phyloP scores from a whole-genome alignment of 2,113 vertebrate species.

The Limanda limanda region DNA sequence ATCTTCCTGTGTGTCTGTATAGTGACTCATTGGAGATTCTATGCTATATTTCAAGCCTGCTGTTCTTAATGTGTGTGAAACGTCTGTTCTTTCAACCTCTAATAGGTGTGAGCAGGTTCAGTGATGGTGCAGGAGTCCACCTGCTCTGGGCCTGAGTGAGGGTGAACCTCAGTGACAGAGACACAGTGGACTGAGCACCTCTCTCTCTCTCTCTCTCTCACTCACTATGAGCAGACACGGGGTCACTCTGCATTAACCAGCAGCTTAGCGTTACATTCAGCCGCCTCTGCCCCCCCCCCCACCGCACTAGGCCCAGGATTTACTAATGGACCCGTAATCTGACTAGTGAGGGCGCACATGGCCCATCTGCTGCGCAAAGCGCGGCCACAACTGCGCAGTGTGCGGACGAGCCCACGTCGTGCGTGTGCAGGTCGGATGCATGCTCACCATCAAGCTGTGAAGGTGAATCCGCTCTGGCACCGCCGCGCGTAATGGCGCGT shows the following conservation, averaged over 20 bases:
- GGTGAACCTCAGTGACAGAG: not conserved
- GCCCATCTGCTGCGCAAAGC: conserved; percentile 83
- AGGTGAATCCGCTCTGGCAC: conserved; percentile 28
- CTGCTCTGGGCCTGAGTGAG: conserved; percentile 1
- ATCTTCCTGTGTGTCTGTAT: not conserved
- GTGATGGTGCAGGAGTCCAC: not conserved
- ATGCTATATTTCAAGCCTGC: too few species aligned
- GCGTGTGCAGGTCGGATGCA: conserved; percentile 29
- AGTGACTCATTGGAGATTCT: too few species aligned
- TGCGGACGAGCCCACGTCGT: conserved; percentile 13
- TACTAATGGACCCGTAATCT: conserved; percentile 85
- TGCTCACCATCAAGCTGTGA: conserved; percentile 73
- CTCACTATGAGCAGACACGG: conserved; percentile 14
- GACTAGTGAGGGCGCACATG: conserved; percentile 66
- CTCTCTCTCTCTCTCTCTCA: not conserved
- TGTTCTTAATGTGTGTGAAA: not conserved
- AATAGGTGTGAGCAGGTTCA: not conserved
- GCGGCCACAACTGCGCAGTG: not conserved
- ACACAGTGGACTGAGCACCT: not conserved
- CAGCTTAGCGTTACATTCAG: conserved; percentile 52
- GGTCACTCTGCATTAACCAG: conserved; percentile 38
- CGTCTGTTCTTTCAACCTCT: not conserved
- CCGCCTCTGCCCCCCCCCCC: conserved; percentile 6
- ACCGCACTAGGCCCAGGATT: conserved; percentile 76
- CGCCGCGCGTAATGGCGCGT: conserved; percentile 30